Conservation (phyloP, 2,797 vertebrate species). For the Enteromius argenteus region DNA sequence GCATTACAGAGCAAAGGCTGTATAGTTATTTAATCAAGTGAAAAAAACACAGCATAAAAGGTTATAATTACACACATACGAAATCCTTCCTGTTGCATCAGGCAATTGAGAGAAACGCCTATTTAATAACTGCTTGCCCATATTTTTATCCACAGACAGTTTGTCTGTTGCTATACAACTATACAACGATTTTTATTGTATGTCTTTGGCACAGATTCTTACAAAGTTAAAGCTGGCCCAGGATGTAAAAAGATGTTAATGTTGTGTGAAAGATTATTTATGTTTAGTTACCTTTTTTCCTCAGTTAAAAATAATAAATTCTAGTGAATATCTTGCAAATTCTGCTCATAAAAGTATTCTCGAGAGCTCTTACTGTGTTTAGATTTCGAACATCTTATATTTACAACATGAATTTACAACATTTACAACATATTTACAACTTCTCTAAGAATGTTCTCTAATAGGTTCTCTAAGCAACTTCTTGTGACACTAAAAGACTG, state of each 20-base stretch:
- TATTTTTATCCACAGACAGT: neutral
- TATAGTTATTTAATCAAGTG: slow-evolving; percentile 4
- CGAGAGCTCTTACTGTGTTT: neutral
- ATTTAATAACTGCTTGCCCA: neutral
- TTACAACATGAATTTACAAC: neutral
- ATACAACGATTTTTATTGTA: neutral
- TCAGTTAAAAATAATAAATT: neutral
- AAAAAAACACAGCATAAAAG: slow-evolving; percentile 1
- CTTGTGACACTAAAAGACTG: neutral
- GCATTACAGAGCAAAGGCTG: neutral
- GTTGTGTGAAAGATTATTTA: neutral
- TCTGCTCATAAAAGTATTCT: neutral
- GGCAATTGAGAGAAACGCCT: neutral
- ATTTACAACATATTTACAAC: neutral
- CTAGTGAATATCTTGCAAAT: neutral
- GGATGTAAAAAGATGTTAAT: neutral
- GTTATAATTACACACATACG: neutral
- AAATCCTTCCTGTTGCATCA: neutral
- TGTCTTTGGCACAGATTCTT: neutral
- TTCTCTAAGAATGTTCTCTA: too few relatives aligned
- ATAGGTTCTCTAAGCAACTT: neutral
- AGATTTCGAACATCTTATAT: slow-evolving; percentile 4
- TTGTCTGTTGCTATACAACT: neutral
- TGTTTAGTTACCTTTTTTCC: neutral
- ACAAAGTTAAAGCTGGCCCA: neutral